Evolutionary conservation across 2,113 vertebrate species (phyloP), one percentile per base, ranked within the genome.

Genomic region (Aix galericulata): DNA sequence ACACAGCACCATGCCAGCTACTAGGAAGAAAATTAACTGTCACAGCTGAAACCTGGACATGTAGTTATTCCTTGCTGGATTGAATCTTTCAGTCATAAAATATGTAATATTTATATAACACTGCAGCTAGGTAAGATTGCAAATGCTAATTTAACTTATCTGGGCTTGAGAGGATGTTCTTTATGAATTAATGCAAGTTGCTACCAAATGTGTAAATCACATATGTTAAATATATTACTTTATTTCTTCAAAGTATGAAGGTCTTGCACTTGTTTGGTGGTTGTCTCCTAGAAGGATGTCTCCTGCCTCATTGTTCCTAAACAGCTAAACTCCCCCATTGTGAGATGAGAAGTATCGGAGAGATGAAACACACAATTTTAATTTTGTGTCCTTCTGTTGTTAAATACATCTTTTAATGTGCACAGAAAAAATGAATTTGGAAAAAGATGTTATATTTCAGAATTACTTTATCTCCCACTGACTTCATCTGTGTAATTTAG

Each of bases 251-350:
- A 80, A 38, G 8, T 48, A 60, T 32, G 34, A 82, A 40, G 25
- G 13, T 68, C 38, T 89, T 80, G 58, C 67, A 3, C 4, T 68
- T 60, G 8, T 56, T 82, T 17, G 9, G 13, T 42, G 38, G 2
- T 82, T 86, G 14, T 53, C 15, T 68, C 64, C 14, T 53, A 60
- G 32, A 60, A 60, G 32, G 18, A 22, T 86, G 68, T 38, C 14
- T 76, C 42, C 58, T 91, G 34, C 25, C 25, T 89, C 78, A 16
- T 7, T 20, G n/a, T 69, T 55, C 15, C 11, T 11, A 27, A 89
- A 66, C 4, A 66, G 12, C 34, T 59, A 60, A 27, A 8, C 3
- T 1, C 4, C 10, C 0, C 0, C 8, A 53, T 9, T 46, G 10
- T 66, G 14, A 73, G 13, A 2, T 3, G 2, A 76, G 48, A 80